These are phyloP conservation scores for Aurelia aurita complex sp. Pacific DNA, from an alignment of 30 jellyfish, hydroid and myxozoan species.

Conservation along the genomic window DNA sequence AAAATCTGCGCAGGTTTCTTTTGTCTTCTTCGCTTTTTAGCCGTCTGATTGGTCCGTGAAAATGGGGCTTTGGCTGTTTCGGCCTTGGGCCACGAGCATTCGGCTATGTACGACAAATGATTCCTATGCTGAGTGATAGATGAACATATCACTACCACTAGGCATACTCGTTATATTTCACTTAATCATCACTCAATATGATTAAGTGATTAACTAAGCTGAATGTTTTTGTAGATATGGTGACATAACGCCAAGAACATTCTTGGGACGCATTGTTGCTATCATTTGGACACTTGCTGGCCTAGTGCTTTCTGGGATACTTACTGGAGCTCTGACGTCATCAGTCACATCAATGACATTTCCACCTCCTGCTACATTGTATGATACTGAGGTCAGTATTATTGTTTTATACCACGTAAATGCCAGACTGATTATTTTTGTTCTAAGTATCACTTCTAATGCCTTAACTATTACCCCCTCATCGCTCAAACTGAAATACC, in stretches of 20 bases:
- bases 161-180: no score
- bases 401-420: background rate
- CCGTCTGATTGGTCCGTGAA: no score
- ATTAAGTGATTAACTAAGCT: background rate
- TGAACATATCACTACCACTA: no score
- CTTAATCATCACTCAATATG: no score
- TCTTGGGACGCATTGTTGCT: constrained; percentile 43
- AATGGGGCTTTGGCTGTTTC: no score
- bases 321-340: constrained; percentile 61
- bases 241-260: constrained; percentile 53
- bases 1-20: no score
- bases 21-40: no score
- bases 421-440: background rate
- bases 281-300: constrained; percentile 60
- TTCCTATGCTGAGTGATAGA: no score
- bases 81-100: no score
- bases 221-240: constrained; percentile 25
- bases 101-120: no score
- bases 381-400: constrained; percentile 33
- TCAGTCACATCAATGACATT: constrained; percentile 39
- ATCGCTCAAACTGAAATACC: no score
- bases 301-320: constrained; percentile 53
- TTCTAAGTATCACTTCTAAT: background rate
- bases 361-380: constrained; percentile 33
- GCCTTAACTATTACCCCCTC: background rate